Evolutionary conservation across 2,113 vertebrate genomes (phyloP), one percentile per base, ranked within the genome.

Genomic region (Eulemur rufifrons): DNA sequence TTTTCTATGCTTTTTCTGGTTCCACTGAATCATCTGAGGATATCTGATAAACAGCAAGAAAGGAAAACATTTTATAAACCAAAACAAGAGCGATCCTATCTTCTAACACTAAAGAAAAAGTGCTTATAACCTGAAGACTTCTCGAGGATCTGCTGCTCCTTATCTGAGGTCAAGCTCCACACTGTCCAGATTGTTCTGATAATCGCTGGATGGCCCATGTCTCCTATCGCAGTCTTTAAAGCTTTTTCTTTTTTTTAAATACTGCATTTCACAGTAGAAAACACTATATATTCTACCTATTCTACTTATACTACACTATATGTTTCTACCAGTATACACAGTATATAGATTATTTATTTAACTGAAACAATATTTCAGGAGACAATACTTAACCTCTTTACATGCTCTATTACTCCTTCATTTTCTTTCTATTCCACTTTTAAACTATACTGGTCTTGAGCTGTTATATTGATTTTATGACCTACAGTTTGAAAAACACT

Each of bases 351-450:
- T 84, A 54, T 54, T 52, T 52, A 88, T 82, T 91, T 54, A 90
- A 80, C 18, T 11, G 6, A 89, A 76, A 78, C 21, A 52, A 1
- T 73, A 56, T 80, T 87, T 93, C 61, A 71, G 18, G 13, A 87
- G 87, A 92, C 21, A 45, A 34, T 64, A 66, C 73, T 84, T 87
- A 68, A 69, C 45, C 63, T 90, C 78, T 54, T 93, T 89, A 88
- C 0, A n/a, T 59, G n/a, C 29, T 77, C 37, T 69, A 45, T 56
- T 64, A 27, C 34, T 84, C 37, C 78, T 63, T 34, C 50, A 8
- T 86, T 88, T 92, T 61, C 20, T 89, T 86, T 50, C 63, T 88
- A 21, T 74, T 95, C 78, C 15, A 82, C 29, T 93, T 95, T 89
- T 8, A 27, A 95, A 95, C 91, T 84, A 89, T 37, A 50, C 37